Base-by-base conservation (phyloP, 2,888 invertebrate species). In the Synanthedon vespiformis region DNA sequence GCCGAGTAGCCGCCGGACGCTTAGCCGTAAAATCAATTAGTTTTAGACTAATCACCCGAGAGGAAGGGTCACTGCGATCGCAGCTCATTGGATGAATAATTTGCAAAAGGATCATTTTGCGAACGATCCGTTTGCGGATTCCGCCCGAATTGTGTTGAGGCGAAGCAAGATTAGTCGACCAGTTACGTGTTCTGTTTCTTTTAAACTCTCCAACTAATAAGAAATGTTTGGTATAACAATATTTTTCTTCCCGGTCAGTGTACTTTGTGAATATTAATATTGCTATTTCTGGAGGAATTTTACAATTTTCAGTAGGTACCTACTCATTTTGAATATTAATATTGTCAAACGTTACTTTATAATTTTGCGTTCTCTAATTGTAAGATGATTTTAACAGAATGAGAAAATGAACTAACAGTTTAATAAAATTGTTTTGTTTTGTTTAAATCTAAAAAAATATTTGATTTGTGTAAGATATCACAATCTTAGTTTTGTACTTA, bases 11-110 rank as follows among this genome's bases (percentile, higher is more conserved):
- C 48, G 13, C 52, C 58, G 44, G 34, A 44, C 44, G 44, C 44
- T 55, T 60, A 56, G 56, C 63, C 66, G 63, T 69, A 63, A 68
- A 75, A 78, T 76, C 74, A 77, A 77, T 78, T 76, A 77, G 72
- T 69, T 70, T 70, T 64, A 63, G 66, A 72, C 71, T 76, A 77
- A 78, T 77, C 72, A 71, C 65, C 67, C 65, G 67, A 62, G 58
- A 66, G 66, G 63, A 64, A 65, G 73, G 74, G 72, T 70, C 69
- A 69, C 67, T 64, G 55, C 60, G 67, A 60, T 64, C 66, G 57
- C 63, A 67, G 70, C 69, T 68, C 71, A 67, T 58, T 59, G 65
- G 65, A 64, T 74, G 70, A 77, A 77, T 77, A 74, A 76, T 77
- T 73, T 64, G 61, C 59, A 54, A 60, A 64, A 61, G 64, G 67